Evolutionary conservation across 2,797 vertebrate species (phyloP).

Genomic region (Clarias platycephalus): DNA sequence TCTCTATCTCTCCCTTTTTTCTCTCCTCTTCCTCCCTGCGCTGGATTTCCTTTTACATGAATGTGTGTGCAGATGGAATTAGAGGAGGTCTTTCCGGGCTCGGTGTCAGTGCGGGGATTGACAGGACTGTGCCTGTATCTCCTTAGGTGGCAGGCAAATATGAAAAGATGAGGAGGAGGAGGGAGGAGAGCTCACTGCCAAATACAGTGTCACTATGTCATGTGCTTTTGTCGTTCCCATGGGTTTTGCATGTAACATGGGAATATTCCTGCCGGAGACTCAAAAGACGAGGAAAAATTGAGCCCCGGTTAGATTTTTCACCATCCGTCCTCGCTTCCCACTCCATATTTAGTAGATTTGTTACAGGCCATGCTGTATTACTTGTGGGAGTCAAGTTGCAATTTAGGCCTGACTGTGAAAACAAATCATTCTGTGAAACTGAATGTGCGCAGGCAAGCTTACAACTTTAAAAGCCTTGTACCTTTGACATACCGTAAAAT

Average conservation of each 20-base stretch:
- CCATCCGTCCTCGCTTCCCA: conserved; percentile 12
- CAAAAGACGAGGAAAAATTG: conserved; percentile 11
- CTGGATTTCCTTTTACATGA: conserved; percentile 56
- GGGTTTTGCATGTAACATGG: conserved; percentile 26
- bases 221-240: conserved; percentile 25
- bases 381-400: conserved; percentile 44
- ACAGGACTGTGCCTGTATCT: conserved; percentile 46
- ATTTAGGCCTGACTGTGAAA: conserved; percentile 51
- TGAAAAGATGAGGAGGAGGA: neutral
- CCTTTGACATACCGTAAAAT: conserved; percentile 40
- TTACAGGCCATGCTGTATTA: conserved; percentile 40
- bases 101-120: conserved; percentile 54
- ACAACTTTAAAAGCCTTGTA: conserved; percentile 36
- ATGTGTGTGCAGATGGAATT: conserved; percentile 43
- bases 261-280: conserved; percentile 30
- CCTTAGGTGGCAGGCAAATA: conserved; percentile 38
- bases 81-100: conserved; percentile 46
- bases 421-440: conserved; percentile 41
- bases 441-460: conserved; percentile 45
- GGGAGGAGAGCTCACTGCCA: conserved; percentile 7
- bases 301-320: conserved; percentile 14
- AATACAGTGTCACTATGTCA: conserved; percentile 29
- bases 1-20: conserved; percentile 2
- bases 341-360: conserved; percentile 46
- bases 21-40: conserved; percentile 15